Evolutionary conservation across 2,888 invertebrate genomes (phyloP), one percentile per base, ranked within the genome.

Genomic region (Magallana nippona): DNA sequence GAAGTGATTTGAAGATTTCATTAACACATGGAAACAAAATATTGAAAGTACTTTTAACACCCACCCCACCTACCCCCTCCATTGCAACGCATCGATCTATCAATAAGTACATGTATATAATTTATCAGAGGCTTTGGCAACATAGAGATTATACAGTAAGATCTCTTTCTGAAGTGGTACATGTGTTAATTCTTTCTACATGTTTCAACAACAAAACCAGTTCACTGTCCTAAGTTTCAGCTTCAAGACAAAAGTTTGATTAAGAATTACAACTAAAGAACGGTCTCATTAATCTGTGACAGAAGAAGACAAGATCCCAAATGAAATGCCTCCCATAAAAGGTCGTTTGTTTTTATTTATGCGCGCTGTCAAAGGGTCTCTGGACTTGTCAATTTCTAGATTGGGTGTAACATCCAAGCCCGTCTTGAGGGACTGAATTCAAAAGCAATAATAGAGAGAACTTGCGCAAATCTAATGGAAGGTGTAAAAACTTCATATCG

Each of bases 401-500:
- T 82, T 82, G 82, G 55, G 71, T 82, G 63, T 71, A 82, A 63
- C 63, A 82, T 27, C 55, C 58, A 32, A 71, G 22, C 63, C 62
- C 82, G 56, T 56, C 79, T 22, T 55, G 2, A 27, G 82, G 56
- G 82, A 82, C 62, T 55, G 55, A 55, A 55, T 82, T 55, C 56
- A 19, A 71, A 82, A 56, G 27, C 71, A 55, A 44, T 82, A 82
- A 82, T 82, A 71, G 71, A 57, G 19, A 19, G 17, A 63, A 55
- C 19, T 71, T 82, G 55, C 82, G 63, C 27, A 82, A 82, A 82
- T 60, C 56, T 82, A 82, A 82, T 82, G 55, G 60, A 82, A 88
- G 87, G 88, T 88, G 88, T 82, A 55, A 84, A 83, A 85, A 87
- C 85, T 85, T 85, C 87, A 87, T 87, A 86, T 86, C 87, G 86